Base-by-base conservation (phyloP, 1,140 invertebrate genomes). In the Arion vulgaris region DNA sequence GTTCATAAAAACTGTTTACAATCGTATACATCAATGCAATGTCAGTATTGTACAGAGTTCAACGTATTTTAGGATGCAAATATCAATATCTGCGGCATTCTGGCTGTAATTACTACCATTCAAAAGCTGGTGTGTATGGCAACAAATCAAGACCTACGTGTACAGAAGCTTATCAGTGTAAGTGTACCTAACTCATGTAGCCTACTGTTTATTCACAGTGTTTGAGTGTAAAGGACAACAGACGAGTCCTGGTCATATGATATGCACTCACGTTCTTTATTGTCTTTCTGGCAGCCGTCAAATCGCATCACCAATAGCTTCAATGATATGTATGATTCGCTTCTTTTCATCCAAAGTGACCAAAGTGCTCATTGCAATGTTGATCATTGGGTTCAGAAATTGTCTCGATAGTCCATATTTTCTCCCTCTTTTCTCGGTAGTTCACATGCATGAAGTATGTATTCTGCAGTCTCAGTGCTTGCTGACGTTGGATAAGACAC, bases 41-140 rank as follows among this genome's bases (percentile, higher is more conserved):
- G 45, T 41, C 4, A 39, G n/a, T 26, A 17, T 45, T 41, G 72
- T 45, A 26, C 34, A 45, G n/a, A 74, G 39, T 26, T 32, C 36
- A 45, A 17, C 36, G 45, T 13, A 32, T 9, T 32, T 45, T 45
- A 13, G 19, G 13, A 17, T 74, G 38, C 41, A 5, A 15, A 13
- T 19, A 28, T 36, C 36, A 41, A 41, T 41, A 49, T 49, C n/a
- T 41, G 4, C 41, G 13, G 11, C 11, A 5, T 32, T 4, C 72
- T 9, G 11, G 26, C 36, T 11, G 7, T 41, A 39, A 38, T 15
- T 26, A 9, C 28, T 74, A 74, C n/a, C 72, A 74, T 26, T 74
- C 72, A 49, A 74, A 74, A 39, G 2, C 28, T 32, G 72, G 72
- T 7, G 72, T 45, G 38, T 74, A 45, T 74, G 72, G 72, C 11